These are phyloP conservation scores for Saccostrea glomerata DNA, from an alignment of 1,140 invertebrate genomes.

Conservation along the genomic window DNA sequence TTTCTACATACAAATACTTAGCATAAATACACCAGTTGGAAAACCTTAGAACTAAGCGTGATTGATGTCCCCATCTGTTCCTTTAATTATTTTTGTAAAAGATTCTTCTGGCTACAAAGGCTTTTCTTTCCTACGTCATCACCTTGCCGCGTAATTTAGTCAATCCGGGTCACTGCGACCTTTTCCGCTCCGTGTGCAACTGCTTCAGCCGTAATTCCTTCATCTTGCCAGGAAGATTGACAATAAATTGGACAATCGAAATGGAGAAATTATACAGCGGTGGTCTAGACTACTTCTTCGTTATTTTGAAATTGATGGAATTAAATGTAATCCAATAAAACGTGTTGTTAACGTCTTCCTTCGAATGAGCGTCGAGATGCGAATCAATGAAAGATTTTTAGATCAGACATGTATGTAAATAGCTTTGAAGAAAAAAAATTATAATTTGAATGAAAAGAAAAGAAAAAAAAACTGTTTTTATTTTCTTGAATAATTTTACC, in stretches of 20 bases:
- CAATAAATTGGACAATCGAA: conserved; percentile 23
- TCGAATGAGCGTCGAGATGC: no score
- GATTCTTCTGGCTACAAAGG: conserved; percentile 17
- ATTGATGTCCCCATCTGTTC: conserved; percentile 24
- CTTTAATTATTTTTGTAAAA: conserved; percentile 36
- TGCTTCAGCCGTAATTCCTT: neutral
- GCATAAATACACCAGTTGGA: neutral
- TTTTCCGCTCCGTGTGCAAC: neutral
- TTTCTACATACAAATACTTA: neutral
- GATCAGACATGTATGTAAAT: neutral
- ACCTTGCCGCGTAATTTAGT: conserved; percentile 2
- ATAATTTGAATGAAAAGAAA: no score
- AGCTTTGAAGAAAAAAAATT: neutral
- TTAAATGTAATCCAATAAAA: conserved; percentile 7
- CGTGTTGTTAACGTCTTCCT: neutral
- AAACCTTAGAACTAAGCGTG: neutral
- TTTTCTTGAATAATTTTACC: neutral
- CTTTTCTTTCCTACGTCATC: neutral
- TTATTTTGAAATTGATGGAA: neutral
- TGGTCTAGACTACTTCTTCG: neutral
- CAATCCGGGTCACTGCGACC: neutral
- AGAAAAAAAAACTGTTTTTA: neutral
- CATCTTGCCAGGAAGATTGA: neutral
- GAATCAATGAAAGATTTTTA: no score
- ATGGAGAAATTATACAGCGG: conserved; percentile 30